Evolutionary conservation across 2,797 vertebrate species (phyloP).

Genomic region (Tinamus major): DNA sequence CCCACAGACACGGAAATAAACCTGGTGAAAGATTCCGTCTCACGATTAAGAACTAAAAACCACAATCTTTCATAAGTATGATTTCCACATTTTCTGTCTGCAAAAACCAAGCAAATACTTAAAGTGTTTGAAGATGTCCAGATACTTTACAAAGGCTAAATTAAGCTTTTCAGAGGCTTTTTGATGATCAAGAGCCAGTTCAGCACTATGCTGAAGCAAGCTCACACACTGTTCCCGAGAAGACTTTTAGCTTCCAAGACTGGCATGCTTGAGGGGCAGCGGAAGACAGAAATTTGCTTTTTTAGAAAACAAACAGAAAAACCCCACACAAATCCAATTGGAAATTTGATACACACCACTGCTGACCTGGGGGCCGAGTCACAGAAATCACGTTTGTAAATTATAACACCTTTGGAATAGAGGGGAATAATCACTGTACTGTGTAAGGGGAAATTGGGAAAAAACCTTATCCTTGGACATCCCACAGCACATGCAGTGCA

Average conservation of each 20-base stretch:
- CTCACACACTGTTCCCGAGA: neutral
- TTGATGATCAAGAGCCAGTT: constrained; percentile 45
- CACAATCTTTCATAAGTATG: neutral
- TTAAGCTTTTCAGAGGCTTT: constrained; percentile 43
- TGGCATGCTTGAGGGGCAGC: neutral
- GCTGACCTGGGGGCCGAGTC: neutral
- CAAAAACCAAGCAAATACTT: neutral
- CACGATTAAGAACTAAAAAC: neutral
- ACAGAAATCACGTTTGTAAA: neutral
- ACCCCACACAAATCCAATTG: neutral
- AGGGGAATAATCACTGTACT: neutral
- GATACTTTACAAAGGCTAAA: constrained; percentile 10
- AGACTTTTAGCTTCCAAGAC: constrained; percentile 62
- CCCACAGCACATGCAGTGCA: neutral
- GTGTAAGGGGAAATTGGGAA: neutral
- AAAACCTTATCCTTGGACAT: neutral
- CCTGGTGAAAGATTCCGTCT: neutral
- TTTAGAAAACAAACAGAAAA: neutral
- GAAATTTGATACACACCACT: neutral
- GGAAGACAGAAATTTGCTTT: neutral
- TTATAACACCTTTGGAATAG: neutral
- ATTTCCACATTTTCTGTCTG: neutral
- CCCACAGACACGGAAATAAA: neutral
- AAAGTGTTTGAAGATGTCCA: constrained; percentile 9
- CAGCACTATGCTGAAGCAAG: neutral